phyloP scores from a whole-genome alignment of 2,797 vertebrate species.

The Sus cebifrons region DNA sequence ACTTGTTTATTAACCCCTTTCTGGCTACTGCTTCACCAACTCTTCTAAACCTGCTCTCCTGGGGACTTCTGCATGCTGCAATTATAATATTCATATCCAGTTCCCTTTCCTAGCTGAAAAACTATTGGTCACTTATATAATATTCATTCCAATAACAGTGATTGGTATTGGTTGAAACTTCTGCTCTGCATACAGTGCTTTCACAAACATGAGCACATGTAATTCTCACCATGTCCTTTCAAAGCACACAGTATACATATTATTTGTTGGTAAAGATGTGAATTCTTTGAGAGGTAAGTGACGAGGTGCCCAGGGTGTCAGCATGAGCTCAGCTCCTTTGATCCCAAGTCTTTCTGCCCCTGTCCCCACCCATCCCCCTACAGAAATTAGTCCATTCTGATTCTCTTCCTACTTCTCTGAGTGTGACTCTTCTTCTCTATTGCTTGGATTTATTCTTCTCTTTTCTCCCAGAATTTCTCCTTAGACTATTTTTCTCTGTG shows the following conservation, averaged over 20 bases:
- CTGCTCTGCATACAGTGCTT: background rate
- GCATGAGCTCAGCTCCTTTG: background rate
- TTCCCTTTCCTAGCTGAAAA: background rate
- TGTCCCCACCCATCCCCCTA: background rate
- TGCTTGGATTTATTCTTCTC: background rate
- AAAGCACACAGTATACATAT: background rate
- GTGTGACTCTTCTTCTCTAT: background rate
- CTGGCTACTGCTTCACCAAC: background rate
- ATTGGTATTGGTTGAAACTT: background rate
- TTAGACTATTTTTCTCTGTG: background rate
- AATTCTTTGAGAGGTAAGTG: background rate
- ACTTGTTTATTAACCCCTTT: background rate
- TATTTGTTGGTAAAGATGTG: background rate
- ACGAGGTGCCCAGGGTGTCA: background rate
- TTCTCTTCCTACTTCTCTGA: background rate
- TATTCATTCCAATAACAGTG: background rate
- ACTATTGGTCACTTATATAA: background rate
- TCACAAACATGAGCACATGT: no score
- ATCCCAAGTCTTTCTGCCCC: background rate
- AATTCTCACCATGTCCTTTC: background rate
- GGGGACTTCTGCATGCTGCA: background rate
- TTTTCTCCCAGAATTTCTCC: background rate
- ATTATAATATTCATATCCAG: background rate
- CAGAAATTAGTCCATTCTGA: background rate
- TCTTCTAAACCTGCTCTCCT: background rate